A percentile compares a stretch with the other conserved stretches of the same genome.
Conservation (phyloP, 2,113 vertebrate genomes). For the Urocolius indicus region DNA sequence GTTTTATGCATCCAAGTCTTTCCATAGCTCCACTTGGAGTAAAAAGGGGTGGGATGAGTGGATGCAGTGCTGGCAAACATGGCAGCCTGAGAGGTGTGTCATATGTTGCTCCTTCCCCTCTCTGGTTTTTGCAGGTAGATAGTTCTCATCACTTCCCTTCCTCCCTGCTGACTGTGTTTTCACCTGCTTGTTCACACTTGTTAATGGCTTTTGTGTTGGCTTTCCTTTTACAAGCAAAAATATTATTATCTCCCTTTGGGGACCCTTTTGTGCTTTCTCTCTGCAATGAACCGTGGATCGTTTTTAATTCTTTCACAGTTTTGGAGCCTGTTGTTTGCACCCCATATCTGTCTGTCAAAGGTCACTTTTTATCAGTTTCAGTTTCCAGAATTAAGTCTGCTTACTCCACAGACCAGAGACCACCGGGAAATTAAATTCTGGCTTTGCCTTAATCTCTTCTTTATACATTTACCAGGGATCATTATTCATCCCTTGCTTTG, state of each 20-base stretch:
- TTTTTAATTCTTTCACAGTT: neutral
- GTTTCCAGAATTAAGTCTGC: neutral
- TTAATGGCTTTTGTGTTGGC: neutral
- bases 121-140: fast-evolving
- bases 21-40: fast-evolving
- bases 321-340: neutral
- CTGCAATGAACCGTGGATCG: neutral
- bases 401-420: neutral
- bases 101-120: neutral
- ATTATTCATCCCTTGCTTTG: neutral
- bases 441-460: neutral
- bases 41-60: fast-evolving
- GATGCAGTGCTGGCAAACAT: fast-evolving
- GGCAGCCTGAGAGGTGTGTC: fast-evolving
- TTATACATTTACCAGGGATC: neutral
- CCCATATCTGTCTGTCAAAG: neutral
- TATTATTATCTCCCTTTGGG: neutral
- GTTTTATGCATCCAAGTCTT: neutral
- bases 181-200: neutral
- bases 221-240: neutral
- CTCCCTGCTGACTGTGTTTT: neutral
- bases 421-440: neutral
- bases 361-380: fast-evolving
- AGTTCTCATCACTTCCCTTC: fast-evolving
- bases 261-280: neutral